Conservation (phyloP, 2,888 invertebrate species). For the Helicoverpa assulta region DNA sequence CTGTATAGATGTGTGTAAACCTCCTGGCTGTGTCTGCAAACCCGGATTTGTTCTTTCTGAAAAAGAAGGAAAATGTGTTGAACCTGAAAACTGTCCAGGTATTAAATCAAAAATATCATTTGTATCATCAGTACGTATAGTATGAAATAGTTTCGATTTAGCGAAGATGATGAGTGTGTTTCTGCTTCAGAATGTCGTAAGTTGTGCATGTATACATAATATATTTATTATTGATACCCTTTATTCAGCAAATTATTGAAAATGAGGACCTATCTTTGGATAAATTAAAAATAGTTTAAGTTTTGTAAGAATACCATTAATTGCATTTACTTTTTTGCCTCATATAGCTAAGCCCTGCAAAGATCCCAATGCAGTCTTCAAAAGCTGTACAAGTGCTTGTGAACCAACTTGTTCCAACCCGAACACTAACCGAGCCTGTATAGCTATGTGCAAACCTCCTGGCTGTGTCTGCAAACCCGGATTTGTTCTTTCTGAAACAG, state of each 20-base stretch:
- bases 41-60: constrained; percentile 14
- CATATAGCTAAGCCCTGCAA: constrained; percentile 50
- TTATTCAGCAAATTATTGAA: too few relatives aligned
- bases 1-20: constrained; percentile 48
- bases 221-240: too few relatives aligned
- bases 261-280: too few relatives aligned
- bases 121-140: too few relatives aligned
- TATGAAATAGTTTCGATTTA: too few relatives aligned
- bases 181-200: constrained; percentile 62
- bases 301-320: too few relatives aligned
- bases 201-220: constrained; percentile 32
- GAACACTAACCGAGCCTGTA: constrained; percentile 34
- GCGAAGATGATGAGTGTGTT: too few relatives aligned
- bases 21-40: constrained; percentile 66
- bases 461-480: constrained; percentile 65
- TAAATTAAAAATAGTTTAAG: too few relatives aligned
- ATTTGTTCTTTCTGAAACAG: constrained; percentile 6
- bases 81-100: constrained; percentile 32
- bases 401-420: constrained; percentile 60
- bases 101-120: not conserved
- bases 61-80: constrained; percentile 22
- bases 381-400: constrained; percentile 61
- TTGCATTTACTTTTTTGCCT: constrained; percentile 28
- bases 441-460: constrained; percentile 36
- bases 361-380: constrained; percentile 26